Evolutionary conservation across 2,113 vertebrate species (phyloP), one percentile per base, ranked within the genome.

Genomic region (Petrocephalus zakoni): DNA sequence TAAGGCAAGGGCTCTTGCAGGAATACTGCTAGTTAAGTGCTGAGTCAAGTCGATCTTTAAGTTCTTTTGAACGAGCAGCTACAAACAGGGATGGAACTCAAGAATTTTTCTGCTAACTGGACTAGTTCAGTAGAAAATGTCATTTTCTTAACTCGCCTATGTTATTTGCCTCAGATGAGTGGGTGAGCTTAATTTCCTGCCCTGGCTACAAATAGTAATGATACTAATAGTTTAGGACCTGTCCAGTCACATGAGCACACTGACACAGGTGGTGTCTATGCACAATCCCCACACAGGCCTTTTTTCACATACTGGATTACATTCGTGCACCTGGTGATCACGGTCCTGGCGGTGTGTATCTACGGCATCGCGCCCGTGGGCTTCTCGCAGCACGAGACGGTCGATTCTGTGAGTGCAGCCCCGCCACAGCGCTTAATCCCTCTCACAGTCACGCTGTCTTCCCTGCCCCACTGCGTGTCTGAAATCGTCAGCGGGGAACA

Each of bases 251-350:
- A 13, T 47, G 47, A 49, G 8, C 17, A 51, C 46, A 22, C 10
- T 84, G 9, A 51, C 4, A 25, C 5, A 47, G 4, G 1, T 83
- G 61, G 61, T 11, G 3, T 68, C 29, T 29, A 29, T 85, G 84
- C 15, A 53, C 34, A 78, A 78, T 11, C 46, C 4, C 64, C 84
- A 56, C 84, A 34, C 92, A 99, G 98, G 95, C 98, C 98, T 85
- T 99, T 99, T 94, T 99, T 99, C 93, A 99, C 98, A 21, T 99
- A 99, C 95, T 99, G 98, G 98, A 97, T 99, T 90, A 99, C 98
- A 49, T 96, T 98, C 89, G 98, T 99, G 93, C 98, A 99, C 93
- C 96, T 98, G 3, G 97, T 99, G 83, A 97, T 99, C 95, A 99
- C 98, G 52, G 97, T 99, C 90, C 94, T 99, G 0, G 97, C 98